Percentiles rank a stretch among this genome's conserved stretches.
These are phyloP conservation scores for Melanotaenia duboulayi DNA, from an alignment of 2,113 vertebrate species.

Conservation along the genomic window DNA sequence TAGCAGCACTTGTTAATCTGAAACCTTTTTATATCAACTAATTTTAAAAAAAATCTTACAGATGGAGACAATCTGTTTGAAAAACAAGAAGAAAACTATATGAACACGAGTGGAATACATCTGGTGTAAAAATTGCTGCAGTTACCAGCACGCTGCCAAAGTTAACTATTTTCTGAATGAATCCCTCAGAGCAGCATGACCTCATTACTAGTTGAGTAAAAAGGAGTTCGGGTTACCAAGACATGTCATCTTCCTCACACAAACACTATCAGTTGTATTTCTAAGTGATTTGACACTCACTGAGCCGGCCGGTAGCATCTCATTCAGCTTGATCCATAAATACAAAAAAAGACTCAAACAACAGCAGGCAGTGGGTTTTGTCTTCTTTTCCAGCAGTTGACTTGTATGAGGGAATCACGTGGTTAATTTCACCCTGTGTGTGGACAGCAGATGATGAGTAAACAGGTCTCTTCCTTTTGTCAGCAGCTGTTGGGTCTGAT, in stretches of 20 bases:
- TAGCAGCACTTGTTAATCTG: no score
- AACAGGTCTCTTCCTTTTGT: conserved; percentile 52
- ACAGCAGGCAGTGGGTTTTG: not conserved
- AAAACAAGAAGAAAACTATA: no score
- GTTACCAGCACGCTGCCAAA: not conserved
- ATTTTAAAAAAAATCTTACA: no score
- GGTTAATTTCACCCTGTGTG: conserved; percentile 60
- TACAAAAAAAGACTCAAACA: not conserved
- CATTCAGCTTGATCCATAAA: not conserved
- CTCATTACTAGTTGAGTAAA: conserved; percentile 37
- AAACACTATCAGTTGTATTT: not conserved
- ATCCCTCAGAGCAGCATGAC: conserved; percentile 49
- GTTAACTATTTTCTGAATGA: not conserved
- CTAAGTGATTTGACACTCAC: conserved; percentile 18
- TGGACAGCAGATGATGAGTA: conserved; percentile 59
- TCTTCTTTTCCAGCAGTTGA: conserved; percentile 27
- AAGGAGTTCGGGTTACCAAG: conserved; percentile 46
- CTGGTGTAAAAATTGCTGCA: not conserved
- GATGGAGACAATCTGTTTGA: no score
- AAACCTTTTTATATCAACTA: no score
- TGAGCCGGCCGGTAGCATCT: not conserved
- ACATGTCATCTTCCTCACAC: conserved; percentile 42
- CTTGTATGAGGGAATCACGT: conserved; percentile 13
- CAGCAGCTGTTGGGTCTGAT: conserved; percentile 50
- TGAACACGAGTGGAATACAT: not conserved